Evolutionary conservation across 1,140 invertebrate species (phyloP), one percentile per base, ranked within the genome.

Genomic region (Pantala flavescens): DNA sequence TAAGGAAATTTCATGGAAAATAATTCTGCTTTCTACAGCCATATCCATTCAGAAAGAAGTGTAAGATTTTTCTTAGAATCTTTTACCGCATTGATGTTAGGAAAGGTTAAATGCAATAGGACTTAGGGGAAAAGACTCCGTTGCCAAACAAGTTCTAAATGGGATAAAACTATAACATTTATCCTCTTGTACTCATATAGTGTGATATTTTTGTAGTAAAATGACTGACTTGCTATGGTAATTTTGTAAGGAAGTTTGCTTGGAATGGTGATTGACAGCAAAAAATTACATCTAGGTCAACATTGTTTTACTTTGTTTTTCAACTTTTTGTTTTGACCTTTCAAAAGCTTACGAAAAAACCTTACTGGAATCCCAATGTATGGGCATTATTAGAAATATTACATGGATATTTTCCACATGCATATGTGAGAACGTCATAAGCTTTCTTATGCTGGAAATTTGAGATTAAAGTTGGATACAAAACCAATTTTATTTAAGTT

Each of bases 151-250:
- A 19, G 49, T 63, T 63, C 49, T 63, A 63, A 63, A 63, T 19
- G n/a, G 49, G 49, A 63, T 63, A 63, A 63, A 16, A 19, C 12
- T 19, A 63, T 63, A 7, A 63, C 16, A 63, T 63, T 63, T 63
- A 63, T 63, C 49, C 49, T 19, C 49, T 63, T 63, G 49, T 63
- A 63, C 49, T 63, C 49, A 63, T 63, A 63, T 63, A 63, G 49
- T 63, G 49, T 63, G 49, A 63, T 63, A 63, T 63, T 63, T 63
- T 63, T 63, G 49, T 63, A 63, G 49, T 63, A 63, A 63, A 63
- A 63, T 63, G 49, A 63, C 49, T 63, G 49, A 63, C 49, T 63
- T 63, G 49, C 49, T 63, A 63, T 63, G n/a, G 49, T 63, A 63
- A 63, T 63, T 63, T 63, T 63, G 14, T 63, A 21, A 63, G n/a